A percentile compares a stretch with the other conserved stretches of the same genome.
Conservation (phyloP, 2,888 invertebrate genomes). For the Diaphora mendica region DNA sequence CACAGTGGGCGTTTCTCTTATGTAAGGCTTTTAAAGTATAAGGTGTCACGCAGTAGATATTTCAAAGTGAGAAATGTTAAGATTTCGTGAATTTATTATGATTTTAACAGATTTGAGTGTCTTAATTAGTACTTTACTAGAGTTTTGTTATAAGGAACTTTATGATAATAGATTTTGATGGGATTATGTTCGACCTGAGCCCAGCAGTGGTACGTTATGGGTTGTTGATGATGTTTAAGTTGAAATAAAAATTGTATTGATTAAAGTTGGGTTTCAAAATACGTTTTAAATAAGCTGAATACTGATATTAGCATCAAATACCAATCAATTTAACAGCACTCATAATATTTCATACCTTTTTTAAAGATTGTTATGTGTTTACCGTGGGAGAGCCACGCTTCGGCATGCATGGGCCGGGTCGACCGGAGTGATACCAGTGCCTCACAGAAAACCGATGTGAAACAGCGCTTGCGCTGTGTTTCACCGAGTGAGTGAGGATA, state of each 20-base stretch:
- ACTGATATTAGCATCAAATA: background rate
- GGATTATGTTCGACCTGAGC: no score
- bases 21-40: background rate
- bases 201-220: no score
- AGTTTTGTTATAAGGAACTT: no score
- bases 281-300: background rate
- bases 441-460: no score
- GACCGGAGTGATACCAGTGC: no score
- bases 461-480: no score
- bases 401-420: no score
- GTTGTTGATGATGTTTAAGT: no score
- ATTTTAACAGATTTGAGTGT: background rate
- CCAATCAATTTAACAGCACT: background rate
- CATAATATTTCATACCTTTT: background rate
- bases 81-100: background rate
- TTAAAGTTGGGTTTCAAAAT: background rate
- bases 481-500: no score
- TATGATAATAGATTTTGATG: no score
- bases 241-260: background rate
- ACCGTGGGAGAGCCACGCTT: no score
- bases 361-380: background rate
- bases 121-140: background rate
- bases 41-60: background rate
- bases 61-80: background rate
- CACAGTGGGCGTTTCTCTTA: slow-evolving; percentile 24